Evolutionary conservation across 2,888 invertebrate genomes (phyloP), one percentile per base, ranked within the genome.

Genomic region (Euplexia lucipara): DNA sequence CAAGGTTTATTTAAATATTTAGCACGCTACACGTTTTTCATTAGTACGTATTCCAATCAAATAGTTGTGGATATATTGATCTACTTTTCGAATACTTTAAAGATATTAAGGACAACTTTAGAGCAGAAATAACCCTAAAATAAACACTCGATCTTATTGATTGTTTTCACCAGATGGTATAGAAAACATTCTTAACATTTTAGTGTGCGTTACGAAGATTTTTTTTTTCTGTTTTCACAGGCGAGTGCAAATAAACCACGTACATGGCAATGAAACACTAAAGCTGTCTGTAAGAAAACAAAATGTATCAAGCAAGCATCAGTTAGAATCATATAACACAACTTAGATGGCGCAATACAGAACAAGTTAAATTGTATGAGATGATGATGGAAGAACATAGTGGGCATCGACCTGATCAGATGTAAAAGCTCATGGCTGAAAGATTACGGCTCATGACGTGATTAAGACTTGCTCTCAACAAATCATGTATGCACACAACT

Each of bases 401-500:
- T 81, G 79, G 79, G 74, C 78, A 82, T 82, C 80, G 75, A 83
- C 82, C 79, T 79, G 82, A 81, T 84, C 79, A 82, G 77, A 85
- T 85, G 81, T 82, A 82, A 81, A 90, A 90, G 89, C 89, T 86
- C 85, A 88, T 85, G 85, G 84, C 84, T 84, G 85, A 86, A 85
- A 84, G 82, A 86, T 85, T 83, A 88, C 88, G 86, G 88, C 87
- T 86, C 84, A 89, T 90, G 91, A 89, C 82, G 86, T 89, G 91
- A 90, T 86, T 83, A 85, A 82, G 86, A 85, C 82, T 88, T 85
- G 88, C 83, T 88, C 85, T 90, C 86, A 85, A 88, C 85, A 87
- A 84, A 84, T 81, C 75, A 79, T 78, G 82, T 84, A 88, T 89
- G 89, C 92, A 90, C 91, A 92, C 90, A 88, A 88, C 88, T 87